Percentiles rank a stretch among this genome's conserved stretches.
Conservation (phyloP, 2,113 vertebrate species). For the Holacanthus passer region DNA sequence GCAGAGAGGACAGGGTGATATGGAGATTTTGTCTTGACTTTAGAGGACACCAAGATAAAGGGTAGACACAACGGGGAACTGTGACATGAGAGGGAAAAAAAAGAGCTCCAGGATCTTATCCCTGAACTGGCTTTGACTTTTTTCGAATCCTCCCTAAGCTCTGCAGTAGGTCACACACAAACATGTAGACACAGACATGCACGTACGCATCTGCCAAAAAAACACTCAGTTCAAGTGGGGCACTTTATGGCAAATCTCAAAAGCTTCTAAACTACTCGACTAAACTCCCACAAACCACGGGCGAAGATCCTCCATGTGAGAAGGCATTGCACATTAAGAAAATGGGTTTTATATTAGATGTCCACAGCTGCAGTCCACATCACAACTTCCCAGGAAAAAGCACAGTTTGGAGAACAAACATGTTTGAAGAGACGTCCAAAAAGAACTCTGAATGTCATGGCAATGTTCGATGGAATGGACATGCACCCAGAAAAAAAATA, state of each 20-base stretch:
- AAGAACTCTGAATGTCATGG: constrained; percentile 78
- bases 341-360: constrained; percentile 31
- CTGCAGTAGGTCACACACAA: constrained; percentile 45
- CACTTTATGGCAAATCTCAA: constrained; percentile 16
- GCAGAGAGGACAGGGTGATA: constrained; percentile 34
- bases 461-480: constrained; percentile 88
- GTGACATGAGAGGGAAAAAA: constrained; percentile 21
- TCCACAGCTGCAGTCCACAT: constrained; percentile 70
- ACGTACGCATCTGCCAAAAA: constrained; percentile 36
- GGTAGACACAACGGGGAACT: constrained; percentile 40
- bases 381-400: constrained; percentile 60
- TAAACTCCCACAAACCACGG: constrained; percentile 4
- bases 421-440: constrained; percentile 57
- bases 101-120: constrained; percentile 27
- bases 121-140: constrained; percentile 6
- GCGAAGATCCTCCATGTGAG: constrained; percentile 10
- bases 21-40: constrained; percentile 5
- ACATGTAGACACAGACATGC: constrained; percentile 54
- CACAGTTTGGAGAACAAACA: constrained; percentile 57
- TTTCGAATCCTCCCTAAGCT: constrained; percentile 3
- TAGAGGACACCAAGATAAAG: constrained; percentile 17
- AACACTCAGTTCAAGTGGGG: constrained; percentile 15
- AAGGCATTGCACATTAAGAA: constrained; percentile 24
- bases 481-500: constrained; percentile 84
- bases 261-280: constrained; percentile 12